Evolutionary conservation across 2,888 invertebrate species (phyloP).

Genomic region (Drosophila meridiana): DNA sequence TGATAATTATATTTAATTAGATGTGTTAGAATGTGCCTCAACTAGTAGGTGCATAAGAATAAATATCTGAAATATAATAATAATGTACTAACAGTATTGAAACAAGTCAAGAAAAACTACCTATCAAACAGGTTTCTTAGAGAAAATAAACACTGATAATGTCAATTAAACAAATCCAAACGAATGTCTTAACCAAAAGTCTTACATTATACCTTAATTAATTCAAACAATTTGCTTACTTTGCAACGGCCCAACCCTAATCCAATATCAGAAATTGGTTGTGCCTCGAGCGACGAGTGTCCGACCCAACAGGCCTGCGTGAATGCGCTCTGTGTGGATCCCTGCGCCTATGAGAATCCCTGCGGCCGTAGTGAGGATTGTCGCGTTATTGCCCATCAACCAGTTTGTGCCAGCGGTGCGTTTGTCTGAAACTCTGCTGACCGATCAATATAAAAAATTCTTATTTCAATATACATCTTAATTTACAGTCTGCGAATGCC

Average conservation of each 20-base stretch:
- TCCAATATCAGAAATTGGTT: slow-evolving; percentile 89
- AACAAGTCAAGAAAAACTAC: slow-evolving; percentile 63
- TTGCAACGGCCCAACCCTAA: slow-evolving; percentile 19
- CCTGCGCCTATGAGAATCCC: slow-evolving; percentile 91
- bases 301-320: slow-evolving; percentile 91
- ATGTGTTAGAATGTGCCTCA: slow-evolving; percentile 36
- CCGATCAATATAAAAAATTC: not conserved
- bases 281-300: slow-evolving; percentile 92
- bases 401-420: slow-evolving; percentile 92
- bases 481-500: slow-evolving; percentile 86
- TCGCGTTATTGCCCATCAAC: slow-evolving; percentile 92
- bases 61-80: slow-evolving; percentile 32
- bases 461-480: not conserved
- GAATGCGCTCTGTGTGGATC: slow-evolving; percentile 92
- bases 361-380: slow-evolving; percentile 92
- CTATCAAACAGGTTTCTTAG: slow-evolving; percentile 71
- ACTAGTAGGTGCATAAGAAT: slow-evolving; percentile 19
- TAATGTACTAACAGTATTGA: slow-evolving; percentile 73
- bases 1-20: slow-evolving; percentile 41
- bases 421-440: not conserved
- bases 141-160: slow-evolving; percentile 49
- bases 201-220: slow-evolving; percentile 35
- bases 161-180: slow-evolving; percentile 42
- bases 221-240: slow-evolving; percentile 43
- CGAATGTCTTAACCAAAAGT: slow-evolving; percentile 24